These are phyloP conservation scores for Parnassius mnemosyne DNA, from an alignment of 2,888 invertebrate species.

Conservation along the genomic window DNA sequence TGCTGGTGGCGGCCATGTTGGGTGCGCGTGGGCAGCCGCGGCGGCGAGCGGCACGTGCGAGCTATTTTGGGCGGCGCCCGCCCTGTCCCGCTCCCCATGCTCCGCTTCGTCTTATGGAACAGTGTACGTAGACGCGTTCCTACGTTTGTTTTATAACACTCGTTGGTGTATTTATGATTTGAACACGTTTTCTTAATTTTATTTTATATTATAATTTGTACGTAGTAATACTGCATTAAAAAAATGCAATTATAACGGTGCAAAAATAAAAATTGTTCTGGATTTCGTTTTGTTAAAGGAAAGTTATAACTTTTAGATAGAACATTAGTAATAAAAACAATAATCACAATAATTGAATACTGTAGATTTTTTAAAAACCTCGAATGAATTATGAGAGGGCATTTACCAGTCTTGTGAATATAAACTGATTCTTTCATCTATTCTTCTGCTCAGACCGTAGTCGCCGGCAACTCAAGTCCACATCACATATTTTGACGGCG, in stretches of 20 bases:
- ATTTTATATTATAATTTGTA: background rate
- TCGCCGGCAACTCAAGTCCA: constrained; percentile 37
- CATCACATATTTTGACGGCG: constrained; percentile 57
- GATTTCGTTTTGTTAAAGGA: too few relatives aligned
- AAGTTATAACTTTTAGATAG: too few relatives aligned
- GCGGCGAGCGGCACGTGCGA: constrained; percentile 74
- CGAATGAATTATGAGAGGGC: too few relatives aligned
- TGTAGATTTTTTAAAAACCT: too few relatives aligned
- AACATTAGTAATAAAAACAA: too few relatives aligned
- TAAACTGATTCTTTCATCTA: constrained; percentile 4
- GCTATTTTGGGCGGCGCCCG: constrained; percentile 76
- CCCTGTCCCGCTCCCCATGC: constrained; percentile 40
- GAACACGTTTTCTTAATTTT: constrained; percentile 13
- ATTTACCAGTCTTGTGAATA: too few relatives aligned
- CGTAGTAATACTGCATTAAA: too few relatives aligned
- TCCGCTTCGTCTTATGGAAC: constrained; percentile 17
- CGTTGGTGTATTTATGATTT: constrained; percentile 19
- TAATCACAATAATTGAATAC: too few relatives aligned
- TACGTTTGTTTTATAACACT: constrained; percentile 24
- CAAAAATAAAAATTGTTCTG: too few relatives aligned
- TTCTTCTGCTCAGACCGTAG: constrained; percentile 28
- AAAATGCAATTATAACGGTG: too few relatives aligned
- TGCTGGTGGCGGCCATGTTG: constrained; percentile 68
- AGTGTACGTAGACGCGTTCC: constrained; percentile 27
- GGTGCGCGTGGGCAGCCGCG: constrained; percentile 74